Base-by-base conservation (phyloP, 2,888 invertebrate species). In the Epistrophe grossulariae region DNA sequence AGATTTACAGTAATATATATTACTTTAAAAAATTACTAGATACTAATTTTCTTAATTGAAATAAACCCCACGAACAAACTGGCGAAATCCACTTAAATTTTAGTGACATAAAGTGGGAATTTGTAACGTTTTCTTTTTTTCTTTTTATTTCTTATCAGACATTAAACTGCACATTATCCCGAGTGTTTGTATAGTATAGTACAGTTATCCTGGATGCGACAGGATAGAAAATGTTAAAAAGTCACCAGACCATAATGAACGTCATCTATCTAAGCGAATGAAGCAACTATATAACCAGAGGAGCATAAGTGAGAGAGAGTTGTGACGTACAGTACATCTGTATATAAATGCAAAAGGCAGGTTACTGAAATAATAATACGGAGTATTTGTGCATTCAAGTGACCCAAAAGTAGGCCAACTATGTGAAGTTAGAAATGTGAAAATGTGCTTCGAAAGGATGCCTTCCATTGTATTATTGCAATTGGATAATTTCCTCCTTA, bases 401-500 rank as follows among this genome's bases (percentile, higher is more conserved):
- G 78, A 81, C 64, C 85, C 79, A 52, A 87, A 87, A 76, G 43
- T 87, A 82, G 87, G 87, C 73, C 87, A 79, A 74, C 59, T 43
- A 60, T 59, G 38, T 17, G 8, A 70, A 73, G 73, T 66, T 68
- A 77, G 76, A 28, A 35, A 48, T 60, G 50, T 48, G 11, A 57
- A 70, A n/a, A 59, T n/a, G n/a, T n/a, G 9, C 60, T 62, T 24
- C 50, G 55, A 55, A 59, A 85, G 72, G 83, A 78, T 70, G 50
- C 52, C 24, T 24, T 43, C 60, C 57, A 79, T 83, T 79, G 79
- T 83, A 76, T 24, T 74, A 64, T 55, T 71, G 79, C 83, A 83
- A 87, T 87, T 87, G 87, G 83, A 76, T 83, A 87, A 87, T 87
- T 87, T 87, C 79, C 83, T 72, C 64, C 15, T 71, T 43, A 13